Base-by-base conservation (phyloP, 1,140 invertebrate species). In the Drosophila albomicans region DNA sequence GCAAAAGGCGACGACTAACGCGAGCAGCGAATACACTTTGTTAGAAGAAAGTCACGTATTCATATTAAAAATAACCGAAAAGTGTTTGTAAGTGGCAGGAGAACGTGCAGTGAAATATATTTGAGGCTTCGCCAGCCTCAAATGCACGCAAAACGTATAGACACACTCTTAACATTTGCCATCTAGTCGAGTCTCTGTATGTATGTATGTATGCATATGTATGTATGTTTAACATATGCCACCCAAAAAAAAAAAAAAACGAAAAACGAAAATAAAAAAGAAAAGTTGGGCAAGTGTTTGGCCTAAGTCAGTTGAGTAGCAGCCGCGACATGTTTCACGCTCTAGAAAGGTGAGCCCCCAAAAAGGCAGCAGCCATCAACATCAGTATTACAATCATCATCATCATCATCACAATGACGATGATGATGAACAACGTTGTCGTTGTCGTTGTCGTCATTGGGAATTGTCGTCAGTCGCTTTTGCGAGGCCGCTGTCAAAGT, bases 21-120 rank as follows among this genome's bases (percentile, higher is more conserved):
- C 48, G 16, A 35, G 25, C n/a, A 57, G 56, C 72, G 66, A 62
- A 58, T 35, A 65, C 46, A 75, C 38, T 75, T 75, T 71, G 67
- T 64, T 64, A 66, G 43, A 73, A 72, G 62, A 87, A 84, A 88
- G 84, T 88, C 84, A 88, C 84, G 84, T 88, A 88, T 70, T 75
- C 84, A 84, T 88, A 88, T 88, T 84, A 88, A 89, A 84, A 88
- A 88, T 88, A 88, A 89, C 85, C 81, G 65, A 88, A 88, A 88
- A 89, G 84, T 75, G 78, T 67, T 84, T 71, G 81, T 89, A 88
- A 88, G 84, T 88, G 84, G 84, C 85, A 84, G 78, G 78, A 85
- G 84, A 67, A 88, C 84, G 84, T 89, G 81, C 85, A 73, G 70
- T 62, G 81, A 81, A 89, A 88, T 87, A 88, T 88, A 87, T 87